Base-by-base conservation (phyloP, 2,888 invertebrate genomes). In the Athetis lepigone region DNA sequence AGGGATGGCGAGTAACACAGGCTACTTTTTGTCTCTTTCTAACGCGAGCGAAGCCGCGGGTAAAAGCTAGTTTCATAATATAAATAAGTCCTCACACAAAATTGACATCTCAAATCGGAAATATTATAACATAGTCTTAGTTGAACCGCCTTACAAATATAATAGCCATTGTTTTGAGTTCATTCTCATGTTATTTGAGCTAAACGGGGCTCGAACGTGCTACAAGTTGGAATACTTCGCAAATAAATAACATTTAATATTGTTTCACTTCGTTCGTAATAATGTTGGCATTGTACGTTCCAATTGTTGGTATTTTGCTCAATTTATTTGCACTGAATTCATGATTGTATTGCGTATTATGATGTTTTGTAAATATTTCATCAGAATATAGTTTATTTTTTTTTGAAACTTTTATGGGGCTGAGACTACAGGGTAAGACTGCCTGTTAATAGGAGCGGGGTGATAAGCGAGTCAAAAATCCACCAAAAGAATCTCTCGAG, bases 201-300 rank as follows among this genome's bases (percentile, higher is more conserved):
- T 74, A 73, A 75, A 77, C 70, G 62, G 65, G 73, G 45, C 52
- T 70, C 61, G 77, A 79, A 80, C 81, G 80, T 81, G 80, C 80
- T 77, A 65, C 55, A 50, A 62, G 60, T 64, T 58, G 75, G 71
- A 73, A 75, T 79, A 79, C 68, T 70, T 25, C 39, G 75, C 60
- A 75, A 75, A 81, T 81, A 80, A 81, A 81, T 77, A 81, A 81
- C 75, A 71, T 67, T 75, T 75, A 73, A 77, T 80, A 79, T 66
- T 73, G 75, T 79, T 71, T 52, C 51, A 57, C 59, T 63, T 46
- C 45, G 3, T 29, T 13, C 45, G 67, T 61, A 65, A 65, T 70
- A 60, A 68, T 70, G 72, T 77, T 51, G 29, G 73, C 55, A 66
- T 77, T 73, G 73, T 79, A 66, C 45, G 54, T 56, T n/a, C 33